Evolutionary conservation across 2,797 vertebrate genomes (phyloP), one percentile per base, ranked within the genome.

Genomic region (Phylloscopus collybita): DNA sequence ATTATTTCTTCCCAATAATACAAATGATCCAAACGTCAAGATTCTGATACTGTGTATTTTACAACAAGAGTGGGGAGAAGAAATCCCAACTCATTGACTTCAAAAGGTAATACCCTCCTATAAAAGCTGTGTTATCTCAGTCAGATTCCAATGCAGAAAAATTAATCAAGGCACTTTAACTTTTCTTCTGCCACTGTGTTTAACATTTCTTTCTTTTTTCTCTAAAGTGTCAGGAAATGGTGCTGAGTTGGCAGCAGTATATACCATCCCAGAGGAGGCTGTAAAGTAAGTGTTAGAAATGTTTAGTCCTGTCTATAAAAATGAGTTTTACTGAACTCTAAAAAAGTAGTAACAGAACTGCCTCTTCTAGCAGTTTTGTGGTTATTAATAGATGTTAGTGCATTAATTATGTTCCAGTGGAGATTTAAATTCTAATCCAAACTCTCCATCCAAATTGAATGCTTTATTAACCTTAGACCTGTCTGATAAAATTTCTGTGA

Each of bases 211-310:
- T 94, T 92, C 85, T 91, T 81, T 96, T 92, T 84, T 84, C 66
- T 42, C 61, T 64, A 13, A 85, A 89, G 56, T 71, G 74, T 91
- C 85, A 86, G 92, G 91, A 96, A 96, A 57, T 54, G 64, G 88
- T 90, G 86, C 80, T 74, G 88, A 88, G 80, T 86, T 95, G 88
- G 80, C 92, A 92, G 86, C 80, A 88, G 67, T 45, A 42, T 85
- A 90, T 67, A 76, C 74, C 90, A 80, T 94, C 96, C 91, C 94
- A 87, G 50, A 93, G 96, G 90, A 97, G 80, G n/a, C 88, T 90
- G 74, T 92, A 95, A 95, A 92, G 66, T 86, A 81, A 90, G 85
- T 86, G 85, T 88, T 88, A 92, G 87, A 94, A 94, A 93, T 91
- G 45, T 90, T 94, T 84, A 93, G 93, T 82, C 71, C 74, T 95